Percentiles rank a stretch among this genome's conserved stretches.
Conservation (phyloP, 2,797 vertebrate species). For the Champsocephalus gunnari region DNA sequence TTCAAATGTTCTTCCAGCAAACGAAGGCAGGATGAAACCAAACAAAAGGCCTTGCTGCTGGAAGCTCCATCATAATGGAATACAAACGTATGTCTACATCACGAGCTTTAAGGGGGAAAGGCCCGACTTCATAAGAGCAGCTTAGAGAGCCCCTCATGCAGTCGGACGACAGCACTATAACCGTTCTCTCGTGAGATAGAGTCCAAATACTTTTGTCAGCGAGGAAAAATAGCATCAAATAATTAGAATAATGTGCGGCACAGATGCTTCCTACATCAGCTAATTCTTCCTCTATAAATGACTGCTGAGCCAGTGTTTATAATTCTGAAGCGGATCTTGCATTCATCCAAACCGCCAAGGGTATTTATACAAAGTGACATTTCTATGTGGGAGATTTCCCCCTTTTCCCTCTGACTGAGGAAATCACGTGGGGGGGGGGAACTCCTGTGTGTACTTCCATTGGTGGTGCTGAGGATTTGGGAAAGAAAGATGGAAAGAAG, state of each 20-base stretch:
- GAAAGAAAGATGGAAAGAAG: background rate
- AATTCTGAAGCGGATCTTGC: conserved; percentile 74
- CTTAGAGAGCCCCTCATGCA: conserved; percentile 50
- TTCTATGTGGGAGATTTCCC: conserved; percentile 66
- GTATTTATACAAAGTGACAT: conserved; percentile 81
- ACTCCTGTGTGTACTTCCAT: conserved; percentile 36
- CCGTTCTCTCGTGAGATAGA: conserved; percentile 78
- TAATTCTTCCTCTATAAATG: conserved; percentile 78
- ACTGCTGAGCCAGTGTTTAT: conserved; percentile 73
- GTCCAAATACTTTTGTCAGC: conserved; percentile 79
- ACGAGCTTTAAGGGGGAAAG: conserved; percentile 60
- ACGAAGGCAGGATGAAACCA: conserved; percentile 76
- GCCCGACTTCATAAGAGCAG: conserved; percentile 58
- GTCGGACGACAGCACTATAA: conserved; percentile 56
- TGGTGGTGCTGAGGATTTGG: conserved; percentile 19
- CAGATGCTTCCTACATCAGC: conserved; percentile 79
- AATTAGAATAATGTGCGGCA: conserved; percentile 82
- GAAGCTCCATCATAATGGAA: conserved; percentile 76
- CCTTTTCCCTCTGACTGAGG: conserved; percentile 40
- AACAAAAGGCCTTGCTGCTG: conserved; percentile 77
- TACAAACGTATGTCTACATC: conserved; percentile 81
- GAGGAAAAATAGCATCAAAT: conserved; percentile 77
- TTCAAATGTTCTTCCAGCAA: conserved; percentile 78
- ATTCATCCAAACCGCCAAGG: conserved; percentile 69
- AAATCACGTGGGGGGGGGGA: conserved; percentile 33